These are phyloP conservation scores for Drosophila nigricruria DNA, from an alignment of 2,888 invertebrate species.

Conservation along the genomic window DNA sequence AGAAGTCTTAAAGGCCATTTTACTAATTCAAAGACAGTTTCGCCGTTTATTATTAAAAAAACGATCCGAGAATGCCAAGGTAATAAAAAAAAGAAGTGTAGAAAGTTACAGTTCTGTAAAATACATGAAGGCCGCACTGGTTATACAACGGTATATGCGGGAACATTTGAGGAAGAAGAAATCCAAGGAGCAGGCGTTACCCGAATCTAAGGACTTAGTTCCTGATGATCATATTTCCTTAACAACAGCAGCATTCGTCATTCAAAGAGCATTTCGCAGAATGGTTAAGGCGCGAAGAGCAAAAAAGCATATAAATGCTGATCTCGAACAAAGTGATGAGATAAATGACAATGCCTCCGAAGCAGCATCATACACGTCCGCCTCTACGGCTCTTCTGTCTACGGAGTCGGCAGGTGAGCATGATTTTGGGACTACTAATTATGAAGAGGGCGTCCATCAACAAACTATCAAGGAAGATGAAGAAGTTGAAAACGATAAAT, in stretches of 20 bases:
- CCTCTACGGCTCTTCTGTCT: conserved; percentile 76
- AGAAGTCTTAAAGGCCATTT: conserved; percentile 53
- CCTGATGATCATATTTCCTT: conserved; percentile 38
- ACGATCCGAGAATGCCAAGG: conserved; percentile 6
- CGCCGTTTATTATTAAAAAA: conserved; percentile 44
- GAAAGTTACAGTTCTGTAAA: conserved; percentile 44
- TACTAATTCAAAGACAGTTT: conserved; percentile 57
- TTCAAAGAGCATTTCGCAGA: conserved; percentile 87
- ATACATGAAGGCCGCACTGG: conserved; percentile 69
- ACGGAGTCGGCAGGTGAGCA: conserved; percentile 66
- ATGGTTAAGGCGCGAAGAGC: conserved; percentile 40
- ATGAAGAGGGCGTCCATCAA: conserved; percentile 61
- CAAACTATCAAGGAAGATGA: conserved; percentile 64
- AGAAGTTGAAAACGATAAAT: conserved; percentile 61
- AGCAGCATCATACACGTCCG: conserved; percentile 78
- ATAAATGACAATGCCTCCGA: conserved; percentile 75
- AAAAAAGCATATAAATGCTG: conserved; percentile 38
- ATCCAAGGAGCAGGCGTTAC: conserved; percentile 4
- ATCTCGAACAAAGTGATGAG: conserved; percentile 52
- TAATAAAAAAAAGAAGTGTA: conserved; percentile 15
- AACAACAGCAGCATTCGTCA: conserved; percentile 84
- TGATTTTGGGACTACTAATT: conserved; percentile 48
- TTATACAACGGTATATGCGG: conserved; percentile 77
- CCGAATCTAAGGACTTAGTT: neutral
- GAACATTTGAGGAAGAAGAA: conserved; percentile 52